Base-by-base conservation (phyloP, 2,113 vertebrate species). In the Illadopsis cleaveri region DNA sequence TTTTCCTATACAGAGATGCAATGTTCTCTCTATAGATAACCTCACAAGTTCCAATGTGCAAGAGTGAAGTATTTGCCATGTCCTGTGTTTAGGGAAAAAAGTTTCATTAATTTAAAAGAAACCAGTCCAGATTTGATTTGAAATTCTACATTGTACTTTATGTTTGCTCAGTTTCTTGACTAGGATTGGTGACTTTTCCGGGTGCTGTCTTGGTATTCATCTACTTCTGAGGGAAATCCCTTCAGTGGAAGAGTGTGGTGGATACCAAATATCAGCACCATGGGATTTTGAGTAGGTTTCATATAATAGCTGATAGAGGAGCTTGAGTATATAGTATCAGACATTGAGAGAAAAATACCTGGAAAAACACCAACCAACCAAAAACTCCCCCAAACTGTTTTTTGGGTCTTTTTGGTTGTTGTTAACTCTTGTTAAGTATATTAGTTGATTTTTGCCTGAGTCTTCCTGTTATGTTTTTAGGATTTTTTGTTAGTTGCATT, bases 141-240 rank as follows among this genome's bases (percentile, higher is more conserved):
- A 70, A 61, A 21, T 89, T 78, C 31, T 47, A 7, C 16, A 8
- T 35, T 57, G 3, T 45, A 24, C 27, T 68, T 84, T 10, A 18
- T 75, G 18, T 10, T 87, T 30, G 17, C 37, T 83, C 11, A 3
- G 2, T 77, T 75, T 91, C 38, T 30, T 75, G 18, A 22, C 21
- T 57, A 53, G 11, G 38, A 37, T 23, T 35, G 45, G 12, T 31
- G 71, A 14, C 1, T 57, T 79, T 25, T 40, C 14, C 0, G 0
- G 2, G 5, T 65, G 11, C 10, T 38, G 6, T 27, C 33, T 37
- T 93, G 20, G 8, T 45, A 10, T 64, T 68, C 54, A 27, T 31
- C 25, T 85, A 1, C 23, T 11, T 81, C 18, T 8, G 44, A 79
- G 30, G 38, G 44, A 80, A 53, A 70, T 54, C 12, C 20, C n/a